Base-by-base conservation (phyloP, 2,888 invertebrate genomes). In the Oscheius myriophilus region DNA sequence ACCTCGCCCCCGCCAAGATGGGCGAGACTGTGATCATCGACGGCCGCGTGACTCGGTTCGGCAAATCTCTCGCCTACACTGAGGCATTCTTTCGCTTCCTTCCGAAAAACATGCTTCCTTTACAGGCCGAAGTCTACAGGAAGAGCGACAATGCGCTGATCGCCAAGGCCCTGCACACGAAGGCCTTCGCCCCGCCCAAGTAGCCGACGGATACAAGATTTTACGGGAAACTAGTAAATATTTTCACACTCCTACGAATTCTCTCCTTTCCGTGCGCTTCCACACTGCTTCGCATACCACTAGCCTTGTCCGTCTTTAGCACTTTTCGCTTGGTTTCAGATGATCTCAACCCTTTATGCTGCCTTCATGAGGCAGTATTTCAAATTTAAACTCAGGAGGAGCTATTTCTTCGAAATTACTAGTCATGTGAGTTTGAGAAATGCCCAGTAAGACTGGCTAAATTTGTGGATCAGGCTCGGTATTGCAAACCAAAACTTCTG, bases 141-240 rank as follows among this genome's bases (percentile, higher is more conserved):
- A 94, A 93, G 87, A 89, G 89, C 9, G 91, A 91, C 71, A 92
- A 92, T 64, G 89, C 90, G 54, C 80, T 94, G 1, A 87, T 96
- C 59, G 95, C 93, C 4, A 91, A 91, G 73, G 95, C 94, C 46
- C 90, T 91, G 68, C 95, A 96, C 86, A 93, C 93, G 0, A 95
- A 95, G 87, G 84, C 84, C 12, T 82, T 83, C 62, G 75, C 80
- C 12, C 14, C 26, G n/a, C 26, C 16, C 7, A 14, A 18, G 41
- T 23, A 42, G 26, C 4, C 14, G 14, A 3, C 45, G 33, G 33
- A 9, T 6, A 33, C 4, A 33, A 33, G 33, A 33, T 9, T 3
- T 6, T 18, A 21, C 21, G 46, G 46, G 2, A 7, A 11, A 46
- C 12, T 46, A 7, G 46, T 46, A 46, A 18, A 46, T 21, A 21